Conservation (phyloP, 2,888 invertebrate species). For the Bibio marci region DNA sequence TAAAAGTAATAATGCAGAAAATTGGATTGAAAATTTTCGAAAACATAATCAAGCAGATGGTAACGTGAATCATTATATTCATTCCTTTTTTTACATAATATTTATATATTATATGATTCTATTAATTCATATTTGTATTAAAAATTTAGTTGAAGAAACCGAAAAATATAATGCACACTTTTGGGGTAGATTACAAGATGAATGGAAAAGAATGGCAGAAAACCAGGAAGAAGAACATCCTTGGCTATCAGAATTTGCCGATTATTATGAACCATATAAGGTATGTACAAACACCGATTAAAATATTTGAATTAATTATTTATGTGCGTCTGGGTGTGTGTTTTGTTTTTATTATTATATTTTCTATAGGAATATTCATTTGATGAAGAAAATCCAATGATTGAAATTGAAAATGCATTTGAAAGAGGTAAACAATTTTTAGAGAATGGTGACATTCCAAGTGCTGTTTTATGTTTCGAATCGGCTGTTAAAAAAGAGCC, state of each 20-base stretch:
- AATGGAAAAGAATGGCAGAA: slow-evolving; percentile 62
- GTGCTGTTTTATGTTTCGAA: slow-evolving; percentile 92
- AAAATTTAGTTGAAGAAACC: slow-evolving; percentile 29
- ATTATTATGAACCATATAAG: slow-evolving; percentile 43
- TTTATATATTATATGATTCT: neutral
- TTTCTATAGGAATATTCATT: slow-evolving; percentile 53
- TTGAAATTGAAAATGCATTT: slow-evolving; percentile 57
- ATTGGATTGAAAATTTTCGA: slow-evolving; percentile 33
- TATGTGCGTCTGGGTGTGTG: too few species aligned
- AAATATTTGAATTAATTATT: neutral
- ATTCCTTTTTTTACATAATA: too few species aligned
- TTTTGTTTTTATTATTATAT: slow-evolving; percentile 27
- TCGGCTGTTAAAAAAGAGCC: slow-evolving; percentile 77
- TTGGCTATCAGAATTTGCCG: slow-evolving; percentile 54
- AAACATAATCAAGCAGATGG: slow-evolving; percentile 34
- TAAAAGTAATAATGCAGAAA: slow-evolving; percentile 11
- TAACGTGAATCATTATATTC: neutral
- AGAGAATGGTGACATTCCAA: slow-evolving; percentile 77
- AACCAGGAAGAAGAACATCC: slow-evolving; percentile 31
- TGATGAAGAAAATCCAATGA: slow-evolving; percentile 72
- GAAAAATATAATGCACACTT: slow-evolving; percentile 43
- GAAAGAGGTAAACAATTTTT: slow-evolving; percentile 72
- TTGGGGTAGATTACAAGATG: slow-evolving; percentile 50
- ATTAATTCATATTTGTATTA: neutral
- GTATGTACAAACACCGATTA: slow-evolving; percentile 17